Base-by-base conservation (phyloP, 1,140 invertebrate species). In the Saccostrea echinata region DNA sequence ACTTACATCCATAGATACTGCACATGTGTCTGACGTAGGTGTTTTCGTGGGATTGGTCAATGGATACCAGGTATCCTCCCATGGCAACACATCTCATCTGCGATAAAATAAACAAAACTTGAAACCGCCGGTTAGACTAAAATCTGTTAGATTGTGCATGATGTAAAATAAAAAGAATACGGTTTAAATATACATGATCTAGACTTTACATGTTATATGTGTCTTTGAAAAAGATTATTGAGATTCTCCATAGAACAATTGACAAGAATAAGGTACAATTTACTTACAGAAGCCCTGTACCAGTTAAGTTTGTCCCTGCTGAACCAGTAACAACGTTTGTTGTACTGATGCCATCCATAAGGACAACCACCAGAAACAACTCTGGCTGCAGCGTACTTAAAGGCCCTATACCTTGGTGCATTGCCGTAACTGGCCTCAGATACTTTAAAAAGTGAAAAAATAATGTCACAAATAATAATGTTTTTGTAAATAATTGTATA, bases 301-400 rank as follows among this genome's bases (percentile, higher is more conserved):
- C 81, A 83, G 43, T 33, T 83, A 11, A 83, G 18, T 21, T 51
- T 83, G 52, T 83, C 81, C 52, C 81, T 51, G 81, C 81, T 83
- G 35, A 83, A 83, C 18, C 43, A 83, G 43, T 83, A 83, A 13
- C 81, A 83, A 1, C 52, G 33, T 6, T 27, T 27, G 24, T 83
- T 43, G 81, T 83, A 83, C n/a, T n/a, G 52, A 3, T 52, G 35
- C 81, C 81, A 83, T 21, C 81, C 81, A 13, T 43, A 51, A 0
- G 81, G 81, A 51, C 81, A 83, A 0, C 43, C 33, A 8, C 43
- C 52, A 4, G 81, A 30, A 30, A 27, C 21, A 27, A 76, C 12
- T 3, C 33, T 33, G 24, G 68, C 68, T 1, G 68, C 68, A 30
- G 68, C 68, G 11, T 76, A 76, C 24, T 33, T 33, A 30, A 76